These are phyloP conservation scores for Thymelicus acteon DNA, from an alignment of 2,888 invertebrate genomes.

Conservation along the genomic window DNA sequence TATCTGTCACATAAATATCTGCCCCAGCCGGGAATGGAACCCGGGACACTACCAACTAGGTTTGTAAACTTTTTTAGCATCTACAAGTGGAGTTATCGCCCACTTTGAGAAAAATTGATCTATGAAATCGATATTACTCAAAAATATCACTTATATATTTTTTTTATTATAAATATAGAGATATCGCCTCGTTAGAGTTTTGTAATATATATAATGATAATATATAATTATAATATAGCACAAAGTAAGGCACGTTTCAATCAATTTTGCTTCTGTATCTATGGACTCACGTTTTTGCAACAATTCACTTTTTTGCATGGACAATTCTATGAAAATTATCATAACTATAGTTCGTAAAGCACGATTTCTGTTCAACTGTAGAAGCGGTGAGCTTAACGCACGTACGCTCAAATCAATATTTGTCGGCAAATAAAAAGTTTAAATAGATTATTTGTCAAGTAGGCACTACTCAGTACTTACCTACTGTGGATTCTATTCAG, in stretches of 20 bases:
- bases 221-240: no score
- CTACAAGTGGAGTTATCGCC: no score
- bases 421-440: slow-evolving; percentile 26
- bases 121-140: no score
- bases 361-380: slow-evolving; percentile 29
- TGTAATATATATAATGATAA: no score
- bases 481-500: slow-evolving; percentile 11
- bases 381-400: slow-evolving; percentile 19
- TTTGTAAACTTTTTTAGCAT: no score
- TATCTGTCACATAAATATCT: no score
- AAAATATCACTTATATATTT: no score
- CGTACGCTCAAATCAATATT: slow-evolving; percentile 33
- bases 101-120: no score
- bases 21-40: no score
- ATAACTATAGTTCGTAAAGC: slow-evolving; percentile 13
- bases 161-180: no score
- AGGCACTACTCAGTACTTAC: background rate
- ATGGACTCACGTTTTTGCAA: background rate
- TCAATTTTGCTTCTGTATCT: slow-evolving; percentile 2
- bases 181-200: no score
- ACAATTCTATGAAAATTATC: slow-evolving; percentile 21
- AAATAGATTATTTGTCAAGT: slow-evolving; percentile 25
- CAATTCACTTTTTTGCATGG: slow-evolving; percentile 18
- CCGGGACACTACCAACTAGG: no score
- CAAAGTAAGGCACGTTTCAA: background rate